A percentile compares a stretch with the other conserved stretches of the same genome.
phyloP scores from a whole-genome alignment of 37 sponge, comb jelly and placozoan genomes.

The Eunapius fragilis region DNA sequence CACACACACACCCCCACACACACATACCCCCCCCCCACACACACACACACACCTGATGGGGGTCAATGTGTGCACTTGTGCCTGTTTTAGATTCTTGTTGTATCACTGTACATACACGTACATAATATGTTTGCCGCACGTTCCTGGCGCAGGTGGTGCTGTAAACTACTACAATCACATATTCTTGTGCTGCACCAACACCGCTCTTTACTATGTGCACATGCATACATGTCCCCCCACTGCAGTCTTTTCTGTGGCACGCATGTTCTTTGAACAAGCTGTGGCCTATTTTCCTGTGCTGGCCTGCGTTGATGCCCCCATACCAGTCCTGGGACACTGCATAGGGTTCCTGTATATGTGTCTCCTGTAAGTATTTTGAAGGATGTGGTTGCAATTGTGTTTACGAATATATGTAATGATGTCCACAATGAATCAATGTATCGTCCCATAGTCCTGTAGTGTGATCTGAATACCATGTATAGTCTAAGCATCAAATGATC shows the following conservation, averaged over 20 bases:
- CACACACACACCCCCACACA: too few species aligned
- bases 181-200: not conserved
- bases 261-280: conserved; percentile 45
- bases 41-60: too few species aligned
- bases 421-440: too few species aligned
- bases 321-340: conserved; percentile 30
- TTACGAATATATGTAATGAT: not conserved
- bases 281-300: conserved; percentile 59
- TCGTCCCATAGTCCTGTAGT: too few species aligned
- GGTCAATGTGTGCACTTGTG: too few species aligned
- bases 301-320: conserved; percentile 44
- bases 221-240: not conserved
- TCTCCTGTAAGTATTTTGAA: conserved; percentile 50
- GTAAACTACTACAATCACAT: not conserved
- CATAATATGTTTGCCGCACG: too few species aligned
- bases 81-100: too few species aligned
- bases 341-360: conserved; percentile 35
- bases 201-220: not conserved
- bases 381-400: not conserved
- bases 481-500: too few species aligned
- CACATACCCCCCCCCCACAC: too few species aligned
- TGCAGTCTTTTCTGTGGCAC: conserved; percentile 27
- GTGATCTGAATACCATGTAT: too few species aligned
- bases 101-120: too few species aligned
- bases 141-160: too few species aligned